Evolutionary conservation across 2,888 invertebrate genomes (phyloP), one percentile per base, ranked within the genome.

Genomic region (Himalopsyche japonica): DNA sequence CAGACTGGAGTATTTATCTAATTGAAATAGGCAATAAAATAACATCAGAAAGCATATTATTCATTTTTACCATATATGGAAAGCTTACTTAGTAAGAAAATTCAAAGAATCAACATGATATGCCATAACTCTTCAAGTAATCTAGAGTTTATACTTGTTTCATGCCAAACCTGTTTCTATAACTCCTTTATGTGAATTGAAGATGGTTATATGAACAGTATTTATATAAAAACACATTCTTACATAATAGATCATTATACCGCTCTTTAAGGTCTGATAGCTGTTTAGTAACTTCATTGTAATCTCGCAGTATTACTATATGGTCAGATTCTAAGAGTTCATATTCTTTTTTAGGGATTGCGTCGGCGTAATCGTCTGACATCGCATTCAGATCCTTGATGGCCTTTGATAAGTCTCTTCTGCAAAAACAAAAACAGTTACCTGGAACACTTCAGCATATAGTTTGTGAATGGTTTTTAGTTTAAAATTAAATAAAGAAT

Each of bases 281-380:
- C 57, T 88, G 83, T 15, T 84, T 48, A 7, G 82, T 80, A 47
- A 85, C 20, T 24, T 79, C 83, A 15, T 89, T 88, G 1, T 89
- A 83, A 8, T 88, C 88, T 87, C 89, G 90, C 34, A 85, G 85
- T 15, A 89, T 85, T 6, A 89, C 89, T n/a, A 82, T 84, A 82
- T 89, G 87, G 83, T 89, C 89, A 1, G 90, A 88, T 57, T 91
- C 90, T 57, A 92, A 87, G 2, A 86, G 82, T 81, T 92, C 92
- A 87, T 89, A 89, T 70, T 91, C 90, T 0, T 91, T 88, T n/a
- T 90, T 89, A 1, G 93, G 92, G 1, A 92, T 92, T 0, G 91
- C 90, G 70, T 91, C 92, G 0, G 90, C 88, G 87, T 92, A 93
- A 85, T 92, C 91, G 3, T 92, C 92, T 0, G 88, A 89, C 89